Conservation (phyloP, 2,797 vertebrate genomes). For the Falco biarmicus region DNA sequence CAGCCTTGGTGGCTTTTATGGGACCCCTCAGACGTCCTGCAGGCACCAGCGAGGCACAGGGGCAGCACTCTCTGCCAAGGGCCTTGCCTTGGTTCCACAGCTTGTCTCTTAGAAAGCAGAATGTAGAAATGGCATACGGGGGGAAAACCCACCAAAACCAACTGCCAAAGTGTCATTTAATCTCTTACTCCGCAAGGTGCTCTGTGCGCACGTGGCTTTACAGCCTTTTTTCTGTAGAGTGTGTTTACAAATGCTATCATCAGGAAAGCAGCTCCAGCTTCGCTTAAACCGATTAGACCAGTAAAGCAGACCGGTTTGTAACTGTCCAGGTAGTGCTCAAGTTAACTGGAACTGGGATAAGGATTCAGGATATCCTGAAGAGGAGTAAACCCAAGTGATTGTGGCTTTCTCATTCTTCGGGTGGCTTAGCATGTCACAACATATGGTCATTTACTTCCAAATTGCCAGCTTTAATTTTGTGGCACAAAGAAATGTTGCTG, state of each 20-base stretch:
- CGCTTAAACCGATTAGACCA: not conserved
- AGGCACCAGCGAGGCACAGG: not conserved
- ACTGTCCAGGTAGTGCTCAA: too few species aligned
- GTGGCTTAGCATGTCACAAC: not conserved
- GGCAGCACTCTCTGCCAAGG: not conserved
- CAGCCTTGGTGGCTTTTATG: not conserved
- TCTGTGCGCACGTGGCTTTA: fast-evolving
- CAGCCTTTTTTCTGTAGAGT: not conserved
- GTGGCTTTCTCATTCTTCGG: not conserved
- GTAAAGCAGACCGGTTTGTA: not conserved
- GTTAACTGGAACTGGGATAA: not conserved
- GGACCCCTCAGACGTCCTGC: not conserved
- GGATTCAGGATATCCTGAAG: not conserved
- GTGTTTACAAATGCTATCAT: not conserved
- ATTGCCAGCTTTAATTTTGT: not conserved
- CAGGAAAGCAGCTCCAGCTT: not conserved
- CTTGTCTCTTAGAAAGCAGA: not conserved
- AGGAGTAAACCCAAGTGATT: not conserved
- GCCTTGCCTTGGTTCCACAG: not conserved
- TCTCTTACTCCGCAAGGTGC: not conserved
- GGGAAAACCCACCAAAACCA: not conserved
- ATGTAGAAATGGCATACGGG: not conserved
- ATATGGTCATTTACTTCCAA: not conserved
- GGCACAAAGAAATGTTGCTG: not conserved
- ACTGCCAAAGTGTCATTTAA: not conserved